Percentiles rank a stretch among this genome's conserved stretches.
Evolutionary conservation across 2,888 invertebrate species (phyloP).

Genomic region (Elysia crispata): DNA sequence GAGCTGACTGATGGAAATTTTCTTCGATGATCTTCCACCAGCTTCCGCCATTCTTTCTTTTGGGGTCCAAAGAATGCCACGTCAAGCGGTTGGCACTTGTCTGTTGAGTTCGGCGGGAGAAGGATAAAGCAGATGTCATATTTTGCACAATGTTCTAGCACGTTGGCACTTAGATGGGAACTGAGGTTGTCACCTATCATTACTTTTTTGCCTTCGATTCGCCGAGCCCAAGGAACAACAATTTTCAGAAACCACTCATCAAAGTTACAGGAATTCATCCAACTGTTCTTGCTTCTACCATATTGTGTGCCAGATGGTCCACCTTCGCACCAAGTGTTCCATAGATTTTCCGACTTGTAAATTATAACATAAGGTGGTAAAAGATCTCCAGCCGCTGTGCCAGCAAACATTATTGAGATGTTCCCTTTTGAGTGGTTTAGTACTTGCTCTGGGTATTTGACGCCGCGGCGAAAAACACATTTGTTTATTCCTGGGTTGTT

Average conservation of each 20-base stretch:
- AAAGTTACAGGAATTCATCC: conserved; percentile 67
- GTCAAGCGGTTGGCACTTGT: conserved; percentile 58
- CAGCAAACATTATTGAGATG: conserved; percentile 75
- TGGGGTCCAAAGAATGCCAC: conserved; percentile 41
- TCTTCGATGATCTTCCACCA: conserved; percentile 14
- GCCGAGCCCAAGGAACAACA: conserved; percentile 61
- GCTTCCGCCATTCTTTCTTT: not conserved
- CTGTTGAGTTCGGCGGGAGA: conserved; percentile 56
- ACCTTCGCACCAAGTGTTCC: too few species aligned
- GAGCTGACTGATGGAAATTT: not conserved
- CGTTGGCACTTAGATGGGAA: conserved; percentile 5
- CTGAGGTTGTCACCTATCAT: conserved; percentile 76
- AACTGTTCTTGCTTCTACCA: too few species aligned
- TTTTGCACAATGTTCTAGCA: conserved; percentile 69
- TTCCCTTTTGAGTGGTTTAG: conserved; percentile 72
- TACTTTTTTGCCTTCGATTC: conserved; percentile 68
- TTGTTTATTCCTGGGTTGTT: not conserved
- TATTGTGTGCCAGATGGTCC: too few species aligned
- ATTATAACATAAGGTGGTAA: too few species aligned
- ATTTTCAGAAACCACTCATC: conserved; percentile 68
- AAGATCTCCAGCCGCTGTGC: conserved; percentile 72
- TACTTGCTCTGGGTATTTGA: conserved; percentile 70
- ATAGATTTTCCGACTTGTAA: too few species aligned
- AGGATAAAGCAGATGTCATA: conserved; percentile 71
- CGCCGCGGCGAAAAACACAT: conserved; percentile 32